Evolutionary conservation across 2,113 vertebrate species (phyloP), one percentile per base, ranked within the genome.

Genomic region (Jaculus jaculus): DNA sequence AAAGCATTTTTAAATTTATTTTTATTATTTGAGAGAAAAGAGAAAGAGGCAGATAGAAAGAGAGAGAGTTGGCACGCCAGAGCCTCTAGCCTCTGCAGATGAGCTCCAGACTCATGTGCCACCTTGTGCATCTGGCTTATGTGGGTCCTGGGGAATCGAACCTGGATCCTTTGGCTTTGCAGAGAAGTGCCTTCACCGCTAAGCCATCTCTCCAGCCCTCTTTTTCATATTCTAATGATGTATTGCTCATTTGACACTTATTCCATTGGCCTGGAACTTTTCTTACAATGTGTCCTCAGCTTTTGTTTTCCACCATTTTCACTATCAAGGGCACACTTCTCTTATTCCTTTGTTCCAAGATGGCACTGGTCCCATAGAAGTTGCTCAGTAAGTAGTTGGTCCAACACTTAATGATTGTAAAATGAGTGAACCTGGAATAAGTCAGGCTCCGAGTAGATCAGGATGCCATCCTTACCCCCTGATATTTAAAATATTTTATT

Each of bases 381-480:
- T 68, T 58, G 37, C 39, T 89, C 51, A 34, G 2, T 90, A 78
- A 82, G n/a, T 71, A 88, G 34, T 78, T 77, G 54, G 61, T 51
- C 68, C 16, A 75, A 34, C 26, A 77, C 20, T 18, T 68, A 68
- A 28, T 23, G 66, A 39, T 39, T 92, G 51, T 66, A 84, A 92
- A 81, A 72, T 89, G 77, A 88, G 39, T 84, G 34, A 71, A 42
- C 82, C 37, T 88, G 83, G 63, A 92, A 69, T 65, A 92, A 85
- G 60, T 75, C n/a, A 79, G 26, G 63, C 26, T 23, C 18, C 80
- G 78, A 58, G 60, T 65, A 60, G 18, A 78, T 87, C 63, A 72
- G 7, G 54, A 42, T 61, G 30, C 30, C 69, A 60, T 75, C 54
- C 54, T 54, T 10, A 15, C 15, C 11, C 12, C 54, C 42, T 47